A percentile compares a stretch with the other conserved stretches of the same genome.
Conservation (phyloP, 64 coral and sea anemone species). For the Montipora foliosa region DNA sequence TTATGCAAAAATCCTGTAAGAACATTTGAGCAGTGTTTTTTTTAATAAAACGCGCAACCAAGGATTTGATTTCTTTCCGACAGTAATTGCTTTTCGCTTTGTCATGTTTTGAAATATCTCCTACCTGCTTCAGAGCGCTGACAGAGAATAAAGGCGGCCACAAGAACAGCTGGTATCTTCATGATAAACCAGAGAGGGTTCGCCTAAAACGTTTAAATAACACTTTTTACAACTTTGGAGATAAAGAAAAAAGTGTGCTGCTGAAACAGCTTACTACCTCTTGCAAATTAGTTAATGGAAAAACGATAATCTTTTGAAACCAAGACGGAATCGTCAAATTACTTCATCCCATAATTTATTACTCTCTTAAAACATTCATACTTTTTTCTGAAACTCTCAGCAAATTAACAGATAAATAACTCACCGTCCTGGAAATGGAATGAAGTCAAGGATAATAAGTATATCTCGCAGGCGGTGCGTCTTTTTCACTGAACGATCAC, state of each 20-base stretch:
- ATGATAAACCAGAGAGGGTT: slow-evolving; percentile 14
- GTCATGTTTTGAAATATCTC: neutral
- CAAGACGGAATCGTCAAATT: neutral
- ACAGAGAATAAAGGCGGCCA: slow-evolving; percentile 40
- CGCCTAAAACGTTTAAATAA: neutral
- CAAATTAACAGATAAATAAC: neutral
- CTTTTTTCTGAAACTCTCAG: neutral
- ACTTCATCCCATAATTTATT: neutral
- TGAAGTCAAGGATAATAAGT: neutral
- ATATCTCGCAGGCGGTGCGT: neutral
- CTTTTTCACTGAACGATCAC: neutral
- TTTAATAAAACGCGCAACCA: neutral
- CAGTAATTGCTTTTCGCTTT: neutral
- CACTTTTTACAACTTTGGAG: neutral
- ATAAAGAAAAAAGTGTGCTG: neutral
- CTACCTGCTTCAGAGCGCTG: slow-evolving; percentile 4
- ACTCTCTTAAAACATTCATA: neutral
- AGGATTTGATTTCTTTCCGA: neutral
- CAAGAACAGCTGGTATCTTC: slow-evolving; percentile 40
- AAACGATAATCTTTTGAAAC: neutral
- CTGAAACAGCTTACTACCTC: neutral
- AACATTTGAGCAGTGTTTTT: too few species aligned
- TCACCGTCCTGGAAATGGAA: neutral
- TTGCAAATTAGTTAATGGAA: neutral
- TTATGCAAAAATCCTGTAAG: too few species aligned